A percentile compares a stretch with the other conserved stretches of the same genome.
These are phyloP conservation scores for Galago senegalensis DNA, from an alignment of 2,797 vertebrate species.

Conservation along the genomic window DNA sequence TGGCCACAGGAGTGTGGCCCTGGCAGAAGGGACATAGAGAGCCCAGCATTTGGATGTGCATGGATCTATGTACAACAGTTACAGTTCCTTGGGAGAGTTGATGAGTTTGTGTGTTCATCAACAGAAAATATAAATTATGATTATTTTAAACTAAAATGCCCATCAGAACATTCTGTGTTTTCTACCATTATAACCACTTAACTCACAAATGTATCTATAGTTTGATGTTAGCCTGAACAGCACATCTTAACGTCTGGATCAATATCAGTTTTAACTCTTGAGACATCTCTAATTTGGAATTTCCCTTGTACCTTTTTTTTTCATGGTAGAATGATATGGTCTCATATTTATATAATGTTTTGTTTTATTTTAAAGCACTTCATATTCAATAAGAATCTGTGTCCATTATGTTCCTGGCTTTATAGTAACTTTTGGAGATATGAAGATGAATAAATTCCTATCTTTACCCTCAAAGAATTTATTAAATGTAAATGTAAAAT, in stretches of 20 bases:
- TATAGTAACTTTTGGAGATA: background rate
- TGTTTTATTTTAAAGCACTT: background rate
- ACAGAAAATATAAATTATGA: background rate
- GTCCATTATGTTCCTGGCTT: background rate
- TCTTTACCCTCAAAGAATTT: constrained; percentile 5
- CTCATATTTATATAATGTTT: background rate
- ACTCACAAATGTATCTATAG: background rate
- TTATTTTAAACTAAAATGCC: background rate
- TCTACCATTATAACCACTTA: background rate
- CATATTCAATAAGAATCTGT: background rate
- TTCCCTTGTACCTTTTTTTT: background rate
- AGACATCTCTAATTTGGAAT: constrained; percentile 32
- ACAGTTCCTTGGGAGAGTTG: background rate
- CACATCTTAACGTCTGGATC: constrained; percentile 32
- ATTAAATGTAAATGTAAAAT: background rate
- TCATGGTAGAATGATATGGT: background rate
- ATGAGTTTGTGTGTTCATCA: background rate
- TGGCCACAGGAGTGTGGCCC: background rate
- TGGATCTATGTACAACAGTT: background rate
- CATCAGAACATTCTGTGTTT: background rate
- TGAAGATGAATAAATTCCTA: constrained; percentile 4
- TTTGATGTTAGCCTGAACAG: background rate
- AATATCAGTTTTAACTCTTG: background rate
- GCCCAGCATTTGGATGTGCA: background rate
- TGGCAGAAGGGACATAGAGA: background rate